These are phyloP conservation scores for Aurelia coerulea DNA, from an alignment of 30 jellyfish, hydroid and myxozoan genomes.

Conservation along the genomic window DNA sequence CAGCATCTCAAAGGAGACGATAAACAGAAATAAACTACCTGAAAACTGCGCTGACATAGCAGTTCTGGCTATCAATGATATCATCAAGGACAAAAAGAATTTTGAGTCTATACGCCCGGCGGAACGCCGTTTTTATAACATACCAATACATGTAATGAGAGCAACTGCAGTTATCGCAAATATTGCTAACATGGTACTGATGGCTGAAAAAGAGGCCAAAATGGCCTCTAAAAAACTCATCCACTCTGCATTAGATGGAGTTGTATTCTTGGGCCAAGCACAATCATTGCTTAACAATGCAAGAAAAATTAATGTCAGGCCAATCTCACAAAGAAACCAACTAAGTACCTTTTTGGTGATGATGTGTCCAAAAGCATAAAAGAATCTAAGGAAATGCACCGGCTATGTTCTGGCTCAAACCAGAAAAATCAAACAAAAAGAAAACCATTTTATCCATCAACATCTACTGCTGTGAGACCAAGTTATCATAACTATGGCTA, in stretches of 20 bases:
- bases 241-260: constrained; percentile 2
- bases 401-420: not conserved
- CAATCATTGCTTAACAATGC: constrained; percentile 8
- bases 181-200: not conserved
- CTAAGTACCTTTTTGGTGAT: constrained; percentile 13
- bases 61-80: constrained; percentile 13
- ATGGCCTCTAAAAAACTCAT: constrained; percentile 1
- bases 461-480: too few species aligned
- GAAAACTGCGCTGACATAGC: constrained; percentile 36
- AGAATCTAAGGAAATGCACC: constrained; percentile 8
- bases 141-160: not conserved
- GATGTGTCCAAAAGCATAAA: constrained; percentile 12
- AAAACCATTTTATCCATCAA: too few species aligned
- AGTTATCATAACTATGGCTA: not conserved
- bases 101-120: too few species aligned
- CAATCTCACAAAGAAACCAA: not conserved
- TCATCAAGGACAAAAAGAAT: not conserved
- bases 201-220: constrained; percentile 2
- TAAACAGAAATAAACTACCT: constrained; percentile 22
- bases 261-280: not conserved
- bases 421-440: too few species aligned
- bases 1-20: not conserved
- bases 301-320: not conserved
- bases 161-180: constrained; percentile 5
- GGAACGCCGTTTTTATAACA: too few species aligned